Percentiles rank a stretch among this genome's conserved stretches.
Evolutionary conservation across 92 coral and sea anemone species (phyloP).

Genomic region (Phenganax marumi): DNA sequence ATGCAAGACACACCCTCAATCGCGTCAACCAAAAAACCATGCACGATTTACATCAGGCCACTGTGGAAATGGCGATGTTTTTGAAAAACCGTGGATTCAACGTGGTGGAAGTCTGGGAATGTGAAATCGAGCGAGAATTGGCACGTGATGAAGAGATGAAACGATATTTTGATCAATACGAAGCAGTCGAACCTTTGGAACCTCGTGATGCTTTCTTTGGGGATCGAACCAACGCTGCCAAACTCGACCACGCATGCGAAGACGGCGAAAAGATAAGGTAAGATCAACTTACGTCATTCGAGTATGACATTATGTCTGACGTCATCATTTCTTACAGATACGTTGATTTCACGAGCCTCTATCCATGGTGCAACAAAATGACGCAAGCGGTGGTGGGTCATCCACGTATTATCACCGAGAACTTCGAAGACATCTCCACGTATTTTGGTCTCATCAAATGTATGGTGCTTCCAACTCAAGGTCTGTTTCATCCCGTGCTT

Average conservation of each 20-base stretch:
- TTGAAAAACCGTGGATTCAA: no score
- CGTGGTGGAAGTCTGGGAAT: neutral
- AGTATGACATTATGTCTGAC: neutral
- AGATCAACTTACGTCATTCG: neutral
- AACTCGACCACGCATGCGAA: neutral
- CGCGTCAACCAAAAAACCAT: no score
- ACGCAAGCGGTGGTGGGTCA: no score
- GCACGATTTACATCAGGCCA: no score
- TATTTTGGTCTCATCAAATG: neutral
- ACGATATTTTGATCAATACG: conserved; percentile 9
- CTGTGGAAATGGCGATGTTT: no score
- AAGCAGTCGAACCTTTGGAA: conserved; percentile 12
- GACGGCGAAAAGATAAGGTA: conserved; percentile 23
- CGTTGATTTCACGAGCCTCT: neutral
- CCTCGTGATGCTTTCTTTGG: conserved; percentile 10
- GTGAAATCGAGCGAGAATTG: neutral
- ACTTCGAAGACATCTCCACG: conserved; percentile 13
- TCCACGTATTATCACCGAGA: no score
- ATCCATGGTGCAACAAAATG: no score
- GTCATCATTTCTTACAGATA: conserved; percentile 4
- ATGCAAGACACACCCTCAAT: no score
- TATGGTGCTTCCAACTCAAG: conserved; percentile 21
- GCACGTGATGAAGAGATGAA: neutral
- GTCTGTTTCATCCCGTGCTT: conserved; percentile 16
- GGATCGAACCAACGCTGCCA: neutral